Evolutionary conservation across 2,797 vertebrate genomes (phyloP), one percentile per base, ranked within the genome.

Genomic region (Apodemus agrarius): DNA sequence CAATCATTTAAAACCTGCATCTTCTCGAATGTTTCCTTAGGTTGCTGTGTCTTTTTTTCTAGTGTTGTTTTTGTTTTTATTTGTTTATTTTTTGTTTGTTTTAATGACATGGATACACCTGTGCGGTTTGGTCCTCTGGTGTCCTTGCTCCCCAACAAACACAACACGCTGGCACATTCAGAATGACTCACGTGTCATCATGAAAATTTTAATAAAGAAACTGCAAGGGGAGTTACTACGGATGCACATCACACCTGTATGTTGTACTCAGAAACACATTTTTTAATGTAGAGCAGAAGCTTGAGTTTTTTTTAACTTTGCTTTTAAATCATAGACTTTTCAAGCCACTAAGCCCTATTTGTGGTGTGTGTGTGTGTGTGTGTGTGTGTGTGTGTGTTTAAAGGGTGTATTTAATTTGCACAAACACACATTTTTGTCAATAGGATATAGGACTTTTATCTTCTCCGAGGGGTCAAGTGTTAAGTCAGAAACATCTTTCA

Each of bases 401-500:
- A 11, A 22, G 91, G 93, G 96, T 88, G 92, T 84, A 94, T 94
- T 93, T 92, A 90, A 96, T 96, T 94, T 95, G 95, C 94, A 93
- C 94, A 98, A 98, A 65, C 91, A 97, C 93, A 93, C 96, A 94
- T 94, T 96, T 90, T 81, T 97, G 96, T 98, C 97, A 98, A 95
- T 97, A 97, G 94, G 85, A 97, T 92, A 80, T 26, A 82, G 93
- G 84, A 83, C 97, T 98, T 98, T 98, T 98, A 97, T 98, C 97
- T 97, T 98, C 97, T 93, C 97, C 87, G 94, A 96, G 94, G 98
- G 97, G 78, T 89, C 97, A 98, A 98, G 94, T 97, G 96, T 91
- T 90, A 98, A 95, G 97, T 98, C 97, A 97, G 98, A 98, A 97
- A 94, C 93, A 96, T 96, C 97, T 98, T 98, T 98, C 98, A 98